Percentiles rank a stretch among this genome's conserved stretches.
phyloP scores from a whole-genome alignment of 2,113 vertebrate species.

The Spilogale gracilis region DNA sequence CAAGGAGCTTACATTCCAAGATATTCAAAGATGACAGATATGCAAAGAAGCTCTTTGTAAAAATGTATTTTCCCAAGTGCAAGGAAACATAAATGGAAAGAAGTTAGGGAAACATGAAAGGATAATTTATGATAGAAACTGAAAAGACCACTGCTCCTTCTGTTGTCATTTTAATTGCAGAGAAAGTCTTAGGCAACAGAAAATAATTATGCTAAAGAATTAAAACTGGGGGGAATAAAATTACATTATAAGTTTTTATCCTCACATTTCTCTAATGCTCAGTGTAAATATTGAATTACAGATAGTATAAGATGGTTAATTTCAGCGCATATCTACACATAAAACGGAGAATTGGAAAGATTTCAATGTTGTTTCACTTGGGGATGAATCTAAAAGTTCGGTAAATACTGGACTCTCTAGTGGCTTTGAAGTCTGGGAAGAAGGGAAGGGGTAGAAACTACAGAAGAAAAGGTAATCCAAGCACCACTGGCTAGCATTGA shows the following conservation, averaged over 20 bases:
- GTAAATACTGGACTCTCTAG: background rate
- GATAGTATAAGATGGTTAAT: background rate
- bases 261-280: background rate
- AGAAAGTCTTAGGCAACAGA: background rate
- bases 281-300: background rate
- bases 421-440: background rate
- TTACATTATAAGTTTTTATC: background rate
- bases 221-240: background rate
- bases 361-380: background rate
- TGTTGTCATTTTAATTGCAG: background rate
- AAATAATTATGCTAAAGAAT: background rate
- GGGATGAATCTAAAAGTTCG: background rate
- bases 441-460: background rate
- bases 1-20: constrained; percentile 74
- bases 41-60: constrained; percentile 47
- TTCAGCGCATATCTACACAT: background rate
- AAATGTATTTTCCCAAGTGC: constrained; percentile 55
- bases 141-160: background rate
- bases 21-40: constrained; percentile 49
- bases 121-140: background rate
- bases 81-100: background rate
- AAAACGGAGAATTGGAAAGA: background rate
- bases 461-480: background rate
- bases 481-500: background rate
- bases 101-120: background rate